Evolutionary conservation across 2,888 invertebrate genomes (phyloP), one percentile per base, ranked within the genome.

Genomic region (Gortyna flavago): DNA sequence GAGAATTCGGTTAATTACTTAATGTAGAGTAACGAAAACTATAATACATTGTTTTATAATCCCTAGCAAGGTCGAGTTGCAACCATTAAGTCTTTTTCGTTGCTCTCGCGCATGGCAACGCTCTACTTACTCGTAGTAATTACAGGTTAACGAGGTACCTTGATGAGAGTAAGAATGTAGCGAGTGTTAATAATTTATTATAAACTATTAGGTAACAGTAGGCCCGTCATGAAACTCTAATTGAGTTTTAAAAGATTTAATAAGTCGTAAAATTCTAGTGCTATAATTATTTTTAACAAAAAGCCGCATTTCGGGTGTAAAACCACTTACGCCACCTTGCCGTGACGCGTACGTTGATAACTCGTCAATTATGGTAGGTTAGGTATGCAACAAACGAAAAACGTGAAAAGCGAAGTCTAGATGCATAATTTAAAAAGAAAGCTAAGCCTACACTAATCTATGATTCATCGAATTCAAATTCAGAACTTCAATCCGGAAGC

Each of bases 121-220:
- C 93, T 93, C 94, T 93, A 93, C 86, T 94, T 93, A 89, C 66
- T 83, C 67, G 67, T 80, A 84, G 88, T 90, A 91, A 92, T 92
- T 92, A 87, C 88, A 83, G 85, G 82, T 81, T 90, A 89, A 91
- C 89, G 84, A 90, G 89, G 87, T 87, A 77, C 86, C 67, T 79
- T 85, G 86, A 89, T 85, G 90, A 87, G 83, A 85, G 85, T 81
- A 74, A 78, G 72, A 86, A 89, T 87, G 84, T 85, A 86, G 83
- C 76, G 75, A 87, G 85, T 90, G 87, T 83, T 89, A 87, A 90
- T 87, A 88, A 77, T 84, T 83, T 85, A 86, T 80, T 84, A 59
- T 83, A 81, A 87, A 69, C 44, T 29, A 80, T 86, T 83, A 78
- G 38, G 81, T 79, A 86, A 89, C 70, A 66, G 35, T 73, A 69